Evolutionary conservation across 92 coral and sea anemone genomes (phyloP).

Genomic region (Siderastrea radians): DNA sequence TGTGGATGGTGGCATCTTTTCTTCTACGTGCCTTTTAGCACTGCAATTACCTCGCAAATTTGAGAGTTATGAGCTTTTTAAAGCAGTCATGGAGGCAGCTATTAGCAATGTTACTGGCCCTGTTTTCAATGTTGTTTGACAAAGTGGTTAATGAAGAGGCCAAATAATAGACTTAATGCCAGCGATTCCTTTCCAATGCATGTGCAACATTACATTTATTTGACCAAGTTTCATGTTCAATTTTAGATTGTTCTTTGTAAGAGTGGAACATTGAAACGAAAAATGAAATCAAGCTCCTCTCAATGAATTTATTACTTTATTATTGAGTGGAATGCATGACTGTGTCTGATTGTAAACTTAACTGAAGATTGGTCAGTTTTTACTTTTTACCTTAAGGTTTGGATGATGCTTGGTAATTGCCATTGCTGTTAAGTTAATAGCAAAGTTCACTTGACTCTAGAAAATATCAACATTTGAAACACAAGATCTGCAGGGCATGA

Average conservation of each 20-base stretch:
- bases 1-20: slow-evolving; percentile 34
- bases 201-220: not conserved
- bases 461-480: not conserved
- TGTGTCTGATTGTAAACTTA: not conserved
- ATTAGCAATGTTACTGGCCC: not conserved
- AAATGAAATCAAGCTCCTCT: not conserved
- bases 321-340: not conserved
- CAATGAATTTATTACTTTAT: not conserved
- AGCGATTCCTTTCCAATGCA: not conserved
- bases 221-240: not conserved
- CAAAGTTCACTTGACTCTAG: not conserved
- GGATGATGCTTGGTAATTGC: not conserved
- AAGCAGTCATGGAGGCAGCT: slow-evolving; percentile 16
- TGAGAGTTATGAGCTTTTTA: slow-evolving; percentile 30
- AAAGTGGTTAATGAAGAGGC: not conserved
- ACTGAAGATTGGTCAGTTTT: not conserved
- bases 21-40: slow-evolving; percentile 24
- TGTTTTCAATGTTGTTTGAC: slow-evolving; percentile 25
- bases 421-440: not conserved
- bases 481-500: slow-evolving; percentile 10
- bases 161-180: not conserved
- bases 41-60: slow-evolving; percentile 14
- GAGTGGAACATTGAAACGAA: not conserved
- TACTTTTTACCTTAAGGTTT: not conserved
- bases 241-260: not conserved